Base-by-base conservation (phyloP, 2,797 vertebrate genomes). In the Brotula barbata region DNA sequence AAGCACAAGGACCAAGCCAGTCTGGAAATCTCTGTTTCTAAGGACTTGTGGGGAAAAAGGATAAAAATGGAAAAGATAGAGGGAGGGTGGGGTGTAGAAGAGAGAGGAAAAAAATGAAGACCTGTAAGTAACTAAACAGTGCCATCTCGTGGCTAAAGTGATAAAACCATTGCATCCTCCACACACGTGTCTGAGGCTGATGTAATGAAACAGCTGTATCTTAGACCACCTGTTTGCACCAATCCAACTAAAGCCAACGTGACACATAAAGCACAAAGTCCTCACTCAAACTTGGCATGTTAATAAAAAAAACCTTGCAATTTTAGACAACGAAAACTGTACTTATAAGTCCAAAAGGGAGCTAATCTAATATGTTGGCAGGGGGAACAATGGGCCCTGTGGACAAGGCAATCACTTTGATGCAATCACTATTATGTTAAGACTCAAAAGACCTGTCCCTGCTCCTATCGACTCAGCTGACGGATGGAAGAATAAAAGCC, bases 11-110 rank as follows among this genome's bases (percentile, higher is more conserved):
- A 70, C 58, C 43, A 64, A 73, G 60, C 50, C 58, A 59, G 71
- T 64, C 65, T 63, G 55, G 73, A 83, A 83, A 78, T 80, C 69
- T 82, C 85, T 85, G 85, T 90, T 88, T 87, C 85, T 80, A 89
- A 83, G 86, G 78, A 84, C 82, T 85, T 78, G 73, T 50, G 69
- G 87, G 79, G 60, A 80, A 83, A 85, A 78, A 68, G 71, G 79
- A 84, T 81, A 87, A 82, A 88, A 85, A 84, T 82, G 77, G 79
- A 86, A 83, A 81, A 66, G 61, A 77, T 39, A 60, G 67, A 23
- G 37, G 50, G 60, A 66, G 82, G 81, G 78, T 71, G 77, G 68
- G 67, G 76, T 64, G 58, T 25, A 20, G 34, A 17, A 54, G 49
- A 64, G 31, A 13, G 11, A 53, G 44, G 56, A 47, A 55, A 33